phyloP scores from a whole-genome alignment of 2,888 invertebrate genomes.

The Yponomeuta cagnagella region DNA sequence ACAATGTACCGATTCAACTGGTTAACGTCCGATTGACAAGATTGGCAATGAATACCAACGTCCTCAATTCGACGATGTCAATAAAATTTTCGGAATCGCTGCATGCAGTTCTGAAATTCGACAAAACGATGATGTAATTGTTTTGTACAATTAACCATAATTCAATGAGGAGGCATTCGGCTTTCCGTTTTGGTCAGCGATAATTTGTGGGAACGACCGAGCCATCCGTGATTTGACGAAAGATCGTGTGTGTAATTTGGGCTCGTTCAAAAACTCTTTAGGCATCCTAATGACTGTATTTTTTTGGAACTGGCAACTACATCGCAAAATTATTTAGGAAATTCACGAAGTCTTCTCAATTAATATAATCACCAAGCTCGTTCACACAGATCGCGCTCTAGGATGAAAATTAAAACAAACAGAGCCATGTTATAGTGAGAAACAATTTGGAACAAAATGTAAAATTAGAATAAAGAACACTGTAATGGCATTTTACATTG shows the following conservation, averaged over 20 bases:
- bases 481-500: too few species aligned
- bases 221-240: not conserved
- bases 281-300: not conserved
- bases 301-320: not conserved
- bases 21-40: not conserved
- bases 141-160: not conserved
- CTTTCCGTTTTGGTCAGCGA: not conserved
- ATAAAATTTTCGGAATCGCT: not conserved
- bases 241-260: not conserved
- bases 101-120: not conserved
- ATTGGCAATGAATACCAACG: not conserved
- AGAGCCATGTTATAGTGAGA: too few species aligned
- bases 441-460: too few species aligned
- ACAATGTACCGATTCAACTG: too few species aligned
- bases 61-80: not conserved
- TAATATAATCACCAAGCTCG: too few species aligned
- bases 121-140: conserved; percentile 11
- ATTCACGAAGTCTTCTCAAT: too few species aligned
- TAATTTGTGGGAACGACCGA: not conserved
- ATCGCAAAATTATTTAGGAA: not conserved
- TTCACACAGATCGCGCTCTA: too few species aligned
- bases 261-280: too few species aligned
- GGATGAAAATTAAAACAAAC: too few species aligned
- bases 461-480: too few species aligned
- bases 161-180: not conserved